Evolutionary conservation across 2,113 vertebrate genomes (phyloP).

Genomic region (Regulus satrapa): DNA sequence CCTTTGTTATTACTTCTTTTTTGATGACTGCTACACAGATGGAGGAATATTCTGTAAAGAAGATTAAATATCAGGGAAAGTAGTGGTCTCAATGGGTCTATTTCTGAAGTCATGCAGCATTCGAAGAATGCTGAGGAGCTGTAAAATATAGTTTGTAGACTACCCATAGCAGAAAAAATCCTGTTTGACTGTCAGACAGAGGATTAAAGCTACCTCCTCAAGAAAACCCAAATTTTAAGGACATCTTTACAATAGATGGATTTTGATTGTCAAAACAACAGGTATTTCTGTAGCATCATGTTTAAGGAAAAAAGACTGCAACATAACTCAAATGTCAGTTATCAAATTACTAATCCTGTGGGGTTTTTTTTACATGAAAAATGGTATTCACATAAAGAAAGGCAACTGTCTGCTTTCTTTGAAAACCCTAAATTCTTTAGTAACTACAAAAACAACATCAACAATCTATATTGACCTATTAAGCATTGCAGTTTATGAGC

Average conservation of each 20-base stretch:
- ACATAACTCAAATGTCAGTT: background rate
- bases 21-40: background rate
- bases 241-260: background rate
- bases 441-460: background rate
- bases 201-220: background rate
- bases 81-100: background rate
- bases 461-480: background rate
- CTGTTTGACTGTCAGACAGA: background rate
- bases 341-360: background rate
- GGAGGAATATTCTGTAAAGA: background rate
- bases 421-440: background rate
- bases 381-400: background rate
- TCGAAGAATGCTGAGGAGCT: background rate
- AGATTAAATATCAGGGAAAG: background rate
- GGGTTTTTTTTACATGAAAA: background rate
- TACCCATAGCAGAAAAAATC: background rate
- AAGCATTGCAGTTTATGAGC: background rate
- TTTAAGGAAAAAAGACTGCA: background rate
- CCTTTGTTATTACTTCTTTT: background rate
- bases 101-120: background rate
- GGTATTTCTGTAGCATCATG: background rate
- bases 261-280: background rate
- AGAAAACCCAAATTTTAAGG: background rate
- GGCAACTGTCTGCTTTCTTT: background rate
- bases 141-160: background rate